phyloP scores from a whole-genome alignment of 2,797 vertebrate species.

The Anguilla obscura region DNA sequence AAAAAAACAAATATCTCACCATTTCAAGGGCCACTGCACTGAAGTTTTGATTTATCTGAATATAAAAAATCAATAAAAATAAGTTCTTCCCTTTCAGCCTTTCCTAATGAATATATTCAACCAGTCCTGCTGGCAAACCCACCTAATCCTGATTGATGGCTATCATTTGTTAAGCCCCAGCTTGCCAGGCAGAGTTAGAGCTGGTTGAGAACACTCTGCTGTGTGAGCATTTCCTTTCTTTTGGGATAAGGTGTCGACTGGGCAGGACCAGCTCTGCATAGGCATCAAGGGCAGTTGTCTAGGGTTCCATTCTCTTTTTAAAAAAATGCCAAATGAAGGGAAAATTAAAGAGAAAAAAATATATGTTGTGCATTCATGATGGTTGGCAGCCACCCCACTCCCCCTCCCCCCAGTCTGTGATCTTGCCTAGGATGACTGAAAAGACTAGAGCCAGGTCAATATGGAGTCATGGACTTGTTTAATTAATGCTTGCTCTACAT shows the following conservation, averaged over 20 bases:
- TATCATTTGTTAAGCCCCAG: constrained; percentile 66
- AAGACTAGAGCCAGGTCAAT: background rate
- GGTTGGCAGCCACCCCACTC: too few relatives aligned
- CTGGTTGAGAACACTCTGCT: constrained; percentile 75
- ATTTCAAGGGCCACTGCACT: background rate
- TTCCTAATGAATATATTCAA: constrained; percentile 62
- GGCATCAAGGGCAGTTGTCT: too few relatives aligned
- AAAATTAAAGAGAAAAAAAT: too few relatives aligned
- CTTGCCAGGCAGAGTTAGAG: constrained; percentile 73
- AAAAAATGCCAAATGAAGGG: too few relatives aligned
- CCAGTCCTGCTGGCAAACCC: constrained; percentile 45
- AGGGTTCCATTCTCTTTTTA: too few relatives aligned
- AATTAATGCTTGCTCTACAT: constrained; percentile 12
- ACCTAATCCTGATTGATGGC: constrained; percentile 67
- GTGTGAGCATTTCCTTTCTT: constrained; percentile 75
- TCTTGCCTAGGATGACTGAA: too few relatives aligned
- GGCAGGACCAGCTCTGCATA: background rate
- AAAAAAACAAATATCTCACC: background rate
- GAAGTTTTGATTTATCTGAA: constrained; percentile 35
- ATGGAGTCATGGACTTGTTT: background rate
- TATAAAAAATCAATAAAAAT: constrained; percentile 52
- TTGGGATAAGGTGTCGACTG: background rate
- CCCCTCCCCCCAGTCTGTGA: too few relatives aligned
- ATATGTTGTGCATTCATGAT: too few relatives aligned
- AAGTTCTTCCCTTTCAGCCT: constrained; percentile 56